phyloP scores from a whole-genome alignment of 2,113 vertebrate genomes.

The Archocentrus centrarchus region DNA sequence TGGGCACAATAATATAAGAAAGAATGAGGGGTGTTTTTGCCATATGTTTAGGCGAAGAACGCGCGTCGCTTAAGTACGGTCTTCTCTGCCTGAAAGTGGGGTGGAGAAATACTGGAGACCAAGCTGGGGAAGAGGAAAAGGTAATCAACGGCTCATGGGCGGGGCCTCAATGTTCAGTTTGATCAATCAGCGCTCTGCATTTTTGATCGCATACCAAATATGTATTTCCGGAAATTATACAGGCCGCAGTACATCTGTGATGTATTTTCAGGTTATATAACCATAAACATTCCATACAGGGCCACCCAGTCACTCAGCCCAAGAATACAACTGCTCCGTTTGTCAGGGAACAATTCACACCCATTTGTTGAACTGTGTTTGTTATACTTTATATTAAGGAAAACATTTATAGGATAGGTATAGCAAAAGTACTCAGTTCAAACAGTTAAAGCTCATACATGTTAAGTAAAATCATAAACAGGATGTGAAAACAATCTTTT shows the following conservation, averaged over 20 bases:
- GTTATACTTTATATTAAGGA: background rate
- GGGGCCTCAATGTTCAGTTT: background rate
- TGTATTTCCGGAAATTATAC: slow-evolving; percentile 68
- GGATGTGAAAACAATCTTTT: background rate
- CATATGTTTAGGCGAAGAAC: slow-evolving; percentile 81
- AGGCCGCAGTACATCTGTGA: slow-evolving; percentile 2
- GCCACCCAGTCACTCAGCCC: slow-evolving; percentile 19
- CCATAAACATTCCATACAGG: slow-evolving; percentile 49
- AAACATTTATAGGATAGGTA: background rate
- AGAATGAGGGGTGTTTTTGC: slow-evolving; percentile 87
- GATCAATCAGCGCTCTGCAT: slow-evolving; percentile 46
- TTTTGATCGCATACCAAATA: slow-evolving; percentile 62
- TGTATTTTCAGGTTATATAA: slow-evolving; percentile 67
- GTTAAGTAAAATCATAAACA: background rate
- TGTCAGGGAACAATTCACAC: background rate
- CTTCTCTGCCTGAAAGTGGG: slow-evolving; percentile 34
- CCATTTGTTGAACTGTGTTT: background rate
- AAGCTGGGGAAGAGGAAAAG: slow-evolving; percentile 47
- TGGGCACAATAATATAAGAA: slow-evolving; percentile 94
- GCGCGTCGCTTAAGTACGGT: background rate
- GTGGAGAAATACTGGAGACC: slow-evolving; percentile 50
- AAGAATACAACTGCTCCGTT: background rate
- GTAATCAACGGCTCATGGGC: slow-evolving; percentile 54
- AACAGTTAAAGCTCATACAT: background rate
- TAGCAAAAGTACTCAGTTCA: background rate